Base-by-base conservation (phyloP, 2,888 invertebrate species). In the Oxyscelio sp. region DNA sequence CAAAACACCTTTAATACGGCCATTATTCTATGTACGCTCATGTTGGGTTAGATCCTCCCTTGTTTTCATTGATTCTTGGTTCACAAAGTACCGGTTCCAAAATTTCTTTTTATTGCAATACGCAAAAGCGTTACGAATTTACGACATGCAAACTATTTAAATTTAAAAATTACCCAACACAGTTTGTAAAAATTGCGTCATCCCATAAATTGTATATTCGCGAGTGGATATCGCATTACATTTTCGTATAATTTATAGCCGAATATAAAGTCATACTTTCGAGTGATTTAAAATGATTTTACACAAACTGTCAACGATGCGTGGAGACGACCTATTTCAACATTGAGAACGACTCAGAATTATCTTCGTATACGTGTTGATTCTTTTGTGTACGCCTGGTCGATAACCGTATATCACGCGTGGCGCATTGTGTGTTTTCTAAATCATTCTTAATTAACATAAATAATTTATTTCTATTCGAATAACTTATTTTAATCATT, bases 11-110 rank as follows among this genome's bases (percentile, higher is more conserved):
- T 79, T 61, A 79, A 73, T 82, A 71, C 75, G 66, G 65, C 87
- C 79, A 90, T 90, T 90, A 90, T 87, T 85, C 78, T 83, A 54
- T 73, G 56, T 77, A 63, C 66, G 61, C 27, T 71, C 70, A 79
- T 54, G 50, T 71, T 65, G 71, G n/a, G n/a, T 79, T 83, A 75
- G 65, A 66, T 75, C 54, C 61, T 68, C 71, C 56, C 71, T 61
- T 58, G 77, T 58, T 80, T 87, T 88, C 86, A 87, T 85, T 82
- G 85, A 89, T 90, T 89, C 81, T 75, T 82, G 66, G 70, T 52
- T 68, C 63, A 89, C 90, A 91, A 91, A n/a, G n/a, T 89, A 71
- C 79, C 34, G 73, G 63, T 45, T 58, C 54, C 77, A 79, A 79
- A 83, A 85, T 65, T 54, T 65, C 66, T 66, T 40, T 56, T 74